These are phyloP conservation scores for Malurus alboscapulatus DNA, from an alignment of 2,113 vertebrate genomes.

Conservation along the genomic window DNA sequence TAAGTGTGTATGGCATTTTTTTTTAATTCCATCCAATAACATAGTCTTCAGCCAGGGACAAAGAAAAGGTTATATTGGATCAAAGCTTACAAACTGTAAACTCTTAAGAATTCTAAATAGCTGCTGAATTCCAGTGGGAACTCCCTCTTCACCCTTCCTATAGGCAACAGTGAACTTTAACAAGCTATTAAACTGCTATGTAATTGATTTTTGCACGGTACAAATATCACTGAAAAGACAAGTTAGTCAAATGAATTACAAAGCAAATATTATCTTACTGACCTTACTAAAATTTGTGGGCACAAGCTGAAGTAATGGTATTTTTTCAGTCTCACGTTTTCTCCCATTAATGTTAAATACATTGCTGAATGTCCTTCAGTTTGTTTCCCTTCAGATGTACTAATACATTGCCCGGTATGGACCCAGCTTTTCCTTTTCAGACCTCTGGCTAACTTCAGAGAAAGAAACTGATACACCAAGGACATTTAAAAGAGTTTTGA, in stretches of 20 bases:
- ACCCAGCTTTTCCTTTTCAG: background rate
- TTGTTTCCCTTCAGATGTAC: background rate
- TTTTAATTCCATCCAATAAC: background rate
- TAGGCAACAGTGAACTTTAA: background rate
- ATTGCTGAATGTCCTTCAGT: background rate
- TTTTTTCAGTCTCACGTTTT: background rate
- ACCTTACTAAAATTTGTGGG: background rate
- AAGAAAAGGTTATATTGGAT: background rate
- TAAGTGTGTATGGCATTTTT: background rate
- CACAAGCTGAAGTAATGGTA: background rate
- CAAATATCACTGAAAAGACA: background rate
- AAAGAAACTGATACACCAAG: background rate
- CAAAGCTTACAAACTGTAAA: background rate
- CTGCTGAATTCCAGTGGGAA: background rate
- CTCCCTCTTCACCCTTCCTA: background rate
- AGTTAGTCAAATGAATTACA: background rate
- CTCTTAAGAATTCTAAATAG: background rate
- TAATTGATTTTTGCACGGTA: background rate
- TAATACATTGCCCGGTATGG: background rate
- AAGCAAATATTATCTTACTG: background rate
- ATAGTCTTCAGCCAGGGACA: background rate
- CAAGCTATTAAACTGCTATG: background rate
- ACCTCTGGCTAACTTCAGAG: background rate
- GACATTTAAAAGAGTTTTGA: background rate
- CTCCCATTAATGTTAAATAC: background rate